Evolutionary conservation across 2,113 vertebrate species (phyloP), one percentile per base, ranked within the genome.

Genomic region (Notarius lentiginosus): DNA sequence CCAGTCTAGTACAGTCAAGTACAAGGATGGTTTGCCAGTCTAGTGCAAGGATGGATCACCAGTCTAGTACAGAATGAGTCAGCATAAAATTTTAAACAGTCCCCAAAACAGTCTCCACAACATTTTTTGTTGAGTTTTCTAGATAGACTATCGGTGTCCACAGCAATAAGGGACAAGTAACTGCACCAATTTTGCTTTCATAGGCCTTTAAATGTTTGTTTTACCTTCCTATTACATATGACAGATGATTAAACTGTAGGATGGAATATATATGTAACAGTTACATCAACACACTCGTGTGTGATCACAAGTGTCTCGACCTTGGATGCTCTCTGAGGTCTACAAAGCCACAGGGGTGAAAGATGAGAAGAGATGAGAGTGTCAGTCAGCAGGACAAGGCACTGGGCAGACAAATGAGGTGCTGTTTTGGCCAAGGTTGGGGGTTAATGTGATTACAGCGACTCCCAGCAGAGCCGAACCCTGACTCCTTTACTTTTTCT

Each of bases 391-490:
- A 14, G 47, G 84, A 81, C 49, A 41, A 83, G 86, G 86, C 84
- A 70, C 89, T 90, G 89, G 72, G 86, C 82, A 66, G 79, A 89
- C 89, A 89, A 89, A 89, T 88, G 86, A 86, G 83, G 89, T 76
- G 87, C 83, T 82, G 89, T 90, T 85, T 85, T 84, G 58, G 84
- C 63, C 47, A 70, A 63, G 89, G 89, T 90, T 88, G 83, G 75
- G 84, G 89, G 89, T 84, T 90, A 90, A 90, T 88, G 84, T 68
- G 87, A 88, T 90, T 90, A 90, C 84, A 90, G 84, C 75, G 76
- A 81, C 84, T 79, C 84, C 79, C 84, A 76, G 84, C 87, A 88
- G 87, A 82, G 60, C 58, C 58, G 10, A 82, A 86, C 66, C 87
- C 56, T 76, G 24, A 86, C 66, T 84, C 84, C 56, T 77, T 79